Evolutionary conservation across 2,888 invertebrate species (phyloP).

Genomic region (Adelognathus sp.): DNA sequence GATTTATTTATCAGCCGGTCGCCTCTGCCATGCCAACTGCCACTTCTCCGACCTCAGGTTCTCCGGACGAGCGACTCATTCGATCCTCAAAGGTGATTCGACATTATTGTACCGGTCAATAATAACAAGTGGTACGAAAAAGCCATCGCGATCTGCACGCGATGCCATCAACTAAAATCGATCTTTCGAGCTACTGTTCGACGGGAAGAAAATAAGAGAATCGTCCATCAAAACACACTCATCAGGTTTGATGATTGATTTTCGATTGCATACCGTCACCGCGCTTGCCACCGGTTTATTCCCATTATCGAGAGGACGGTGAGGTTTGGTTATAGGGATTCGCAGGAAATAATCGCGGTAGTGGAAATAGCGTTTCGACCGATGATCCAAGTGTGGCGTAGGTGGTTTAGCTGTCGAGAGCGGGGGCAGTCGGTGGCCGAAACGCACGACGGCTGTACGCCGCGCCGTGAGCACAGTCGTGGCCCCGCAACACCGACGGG

Average conservation of each 20-base stretch:
- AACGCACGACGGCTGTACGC: slow-evolving; percentile 48
- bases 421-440: slow-evolving; percentile 9
- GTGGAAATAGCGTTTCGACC: slow-evolving; percentile 37
- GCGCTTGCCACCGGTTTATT: slow-evolving; percentile 13
- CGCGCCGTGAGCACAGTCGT: slow-evolving; percentile 35
- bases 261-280: slow-evolving; percentile 30
- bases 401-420: slow-evolving; percentile 49
- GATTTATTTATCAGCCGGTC: slow-evolving; percentile 76
- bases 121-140: background rate
- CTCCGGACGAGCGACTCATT: slow-evolving; percentile 5
- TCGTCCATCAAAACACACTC: background rate
- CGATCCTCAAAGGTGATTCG: slow-evolving; percentile 11
- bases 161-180: background rate
- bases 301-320: slow-evolving; percentile 28
- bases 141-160: background rate
- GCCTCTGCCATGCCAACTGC: slow-evolving; percentile 63
- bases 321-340: slow-evolving; percentile 6
- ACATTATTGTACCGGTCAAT: background rate
- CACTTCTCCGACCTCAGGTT: background rate
- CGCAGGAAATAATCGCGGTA: slow-evolving; percentile 52
- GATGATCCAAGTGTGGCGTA: slow-evolving; percentile 49
- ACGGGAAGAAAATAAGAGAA: background rate
- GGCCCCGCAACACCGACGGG: slow-evolving; percentile 45
- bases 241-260: slow-evolving; percentile 41
- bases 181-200: background rate